phyloP scores from a whole-genome alignment of 1,140 invertebrate species.

The Heliconius congener region DNA sequence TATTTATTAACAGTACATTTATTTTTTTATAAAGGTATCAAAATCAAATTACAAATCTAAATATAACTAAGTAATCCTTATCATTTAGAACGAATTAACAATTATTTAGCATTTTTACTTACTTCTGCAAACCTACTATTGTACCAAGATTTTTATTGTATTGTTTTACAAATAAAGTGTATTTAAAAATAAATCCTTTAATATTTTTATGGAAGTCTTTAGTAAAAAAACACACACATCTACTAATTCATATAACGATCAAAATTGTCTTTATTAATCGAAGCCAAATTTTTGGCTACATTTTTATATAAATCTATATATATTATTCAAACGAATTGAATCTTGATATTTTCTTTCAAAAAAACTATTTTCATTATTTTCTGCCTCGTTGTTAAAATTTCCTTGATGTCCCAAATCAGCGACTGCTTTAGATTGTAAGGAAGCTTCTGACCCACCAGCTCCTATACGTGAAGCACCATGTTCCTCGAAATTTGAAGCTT shows the following conservation, averaged over 20 bases:
- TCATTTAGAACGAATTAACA: not conserved
- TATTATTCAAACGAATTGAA: slow-evolving; percentile 22
- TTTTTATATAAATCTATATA: slow-evolving; percentile 49
- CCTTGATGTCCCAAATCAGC: slow-evolving; percentile 43
- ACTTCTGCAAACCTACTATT: not conserved
- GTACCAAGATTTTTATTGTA: not conserved
- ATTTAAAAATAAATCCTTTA: not conserved
- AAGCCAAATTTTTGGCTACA: slow-evolving; percentile 50
- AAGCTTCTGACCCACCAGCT: slow-evolving; percentile 47
- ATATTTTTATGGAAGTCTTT: not conserved
- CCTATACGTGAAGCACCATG: slow-evolving; percentile 51
- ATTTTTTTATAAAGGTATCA: slow-evolving; percentile 18
- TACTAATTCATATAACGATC: slow-evolving; percentile 34
- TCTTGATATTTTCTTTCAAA: slow-evolving; percentile 44
- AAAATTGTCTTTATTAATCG: slow-evolving; percentile 52
- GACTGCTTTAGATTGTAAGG: slow-evolving; percentile 49
- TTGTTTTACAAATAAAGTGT: not conserved
- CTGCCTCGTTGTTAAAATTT: slow-evolving; percentile 42
- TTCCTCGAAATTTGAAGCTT: slow-evolving; percentile 50
- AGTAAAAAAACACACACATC: not conserved
- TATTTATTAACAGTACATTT: not conserved
- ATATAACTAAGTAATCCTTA: not conserved
- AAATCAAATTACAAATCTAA: not conserved
- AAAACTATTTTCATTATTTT: slow-evolving; percentile 42
- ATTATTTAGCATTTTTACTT: not conserved